A percentile compares a stretch with the other conserved stretches of the same genome.
phyloP scores from a whole-genome alignment of 2,113 vertebrate genomes.

The Hoplias malabaricus region DNA sequence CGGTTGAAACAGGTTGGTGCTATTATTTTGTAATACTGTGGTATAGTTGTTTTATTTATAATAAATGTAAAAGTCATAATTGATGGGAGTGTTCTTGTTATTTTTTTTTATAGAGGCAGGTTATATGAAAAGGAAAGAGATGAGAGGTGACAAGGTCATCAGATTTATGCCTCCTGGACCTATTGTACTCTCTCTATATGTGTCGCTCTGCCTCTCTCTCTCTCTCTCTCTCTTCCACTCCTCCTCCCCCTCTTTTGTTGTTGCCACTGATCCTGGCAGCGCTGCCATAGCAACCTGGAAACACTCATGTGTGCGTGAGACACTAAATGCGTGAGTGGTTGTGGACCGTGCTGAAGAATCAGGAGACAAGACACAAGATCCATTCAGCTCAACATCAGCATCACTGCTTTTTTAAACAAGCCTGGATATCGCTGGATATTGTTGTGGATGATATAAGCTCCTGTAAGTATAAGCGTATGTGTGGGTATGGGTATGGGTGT shows the following conservation, averaged over 20 bases:
- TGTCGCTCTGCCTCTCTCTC: conserved; percentile 43
- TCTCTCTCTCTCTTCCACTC: conserved; percentile 26
- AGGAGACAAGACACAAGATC: neutral
- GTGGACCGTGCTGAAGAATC: neutral
- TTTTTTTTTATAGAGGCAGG: conserved; percentile 11
- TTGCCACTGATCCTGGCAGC: conserved; percentile 68
- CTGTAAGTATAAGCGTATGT: conserved; percentile 13
- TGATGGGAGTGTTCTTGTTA: neutral
- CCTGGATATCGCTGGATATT: neutral
- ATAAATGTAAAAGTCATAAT: neutral
- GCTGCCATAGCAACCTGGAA: conserved; percentile 80
- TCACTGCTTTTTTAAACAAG: neutral
- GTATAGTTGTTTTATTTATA: neutral
- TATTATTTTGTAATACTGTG: too few relatives aligned
- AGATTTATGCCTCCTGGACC: conserved; percentile 27
- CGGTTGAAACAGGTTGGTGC: too few relatives aligned
- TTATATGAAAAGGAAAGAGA: neutral
- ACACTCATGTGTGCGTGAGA: conserved; percentile 65
- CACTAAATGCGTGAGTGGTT: conserved; percentile 20
- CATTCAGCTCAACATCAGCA: neutral
- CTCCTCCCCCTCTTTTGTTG: conserved; percentile 67
- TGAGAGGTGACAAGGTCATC: neutral
- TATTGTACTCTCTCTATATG: conserved; percentile 27
- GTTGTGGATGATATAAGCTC: conserved; percentile 1
- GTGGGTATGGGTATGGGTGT: neutral